These are phyloP conservation scores for Myiopsitta monachus DNA, from an alignment of 2,113 vertebrate genomes.

Conservation along the genomic window DNA sequence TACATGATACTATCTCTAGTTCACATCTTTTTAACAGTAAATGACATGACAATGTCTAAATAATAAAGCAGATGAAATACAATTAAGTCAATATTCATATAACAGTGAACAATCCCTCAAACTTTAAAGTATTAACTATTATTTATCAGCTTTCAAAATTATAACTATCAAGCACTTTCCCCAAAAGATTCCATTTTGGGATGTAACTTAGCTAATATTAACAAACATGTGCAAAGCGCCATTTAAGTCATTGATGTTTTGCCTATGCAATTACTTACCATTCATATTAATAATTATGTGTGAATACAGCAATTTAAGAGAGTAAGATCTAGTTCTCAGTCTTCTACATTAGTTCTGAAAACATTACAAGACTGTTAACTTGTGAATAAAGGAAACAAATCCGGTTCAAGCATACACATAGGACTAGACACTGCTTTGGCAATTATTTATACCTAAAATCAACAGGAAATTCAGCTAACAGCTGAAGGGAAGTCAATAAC, in stretches of 20 bases:
- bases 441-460: conserved; percentile 8
- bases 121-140: neutral
- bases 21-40: neutral
- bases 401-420: neutral
- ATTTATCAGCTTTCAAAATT: neutral
- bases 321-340: neutral
- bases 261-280: neutral
- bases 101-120: neutral
- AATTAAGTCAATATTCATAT: neutral
- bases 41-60: neutral
- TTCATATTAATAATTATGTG: neutral
- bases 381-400: neutral
- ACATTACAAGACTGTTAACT: neutral
- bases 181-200: neutral
- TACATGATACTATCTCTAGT: neutral
- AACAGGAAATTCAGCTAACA: conserved; percentile 53
- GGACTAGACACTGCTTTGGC: neutral
- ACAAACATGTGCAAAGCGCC: neutral
- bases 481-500: conserved; percentile 55
- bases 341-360: neutral
- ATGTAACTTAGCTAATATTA: neutral
- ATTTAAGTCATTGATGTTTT: neutral
- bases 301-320: neutral
- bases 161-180: neutral
- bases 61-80: neutral